phyloP scores from a whole-genome alignment of 64 coral and sea anemone species.

The Dendrophyllia cribrosa region DNA sequence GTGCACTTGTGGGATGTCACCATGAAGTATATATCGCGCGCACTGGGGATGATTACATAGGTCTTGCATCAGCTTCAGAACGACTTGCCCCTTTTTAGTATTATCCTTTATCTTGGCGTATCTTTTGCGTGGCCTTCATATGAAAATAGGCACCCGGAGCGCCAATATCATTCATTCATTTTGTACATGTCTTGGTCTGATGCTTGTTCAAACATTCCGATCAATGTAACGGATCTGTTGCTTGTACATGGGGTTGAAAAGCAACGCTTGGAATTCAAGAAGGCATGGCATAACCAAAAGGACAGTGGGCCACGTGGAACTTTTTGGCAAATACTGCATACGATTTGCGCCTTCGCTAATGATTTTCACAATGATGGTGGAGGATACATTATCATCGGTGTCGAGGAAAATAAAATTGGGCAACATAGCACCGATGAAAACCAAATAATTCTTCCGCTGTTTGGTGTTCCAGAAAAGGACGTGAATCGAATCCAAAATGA shows the following conservation, averaged over 20 bases:
- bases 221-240: conserved; percentile 55
- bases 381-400: conserved; percentile 72
- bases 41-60: too few species aligned
- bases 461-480: conserved; percentile 25
- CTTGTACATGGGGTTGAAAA: conserved; percentile 81
- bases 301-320: conserved; percentile 47
- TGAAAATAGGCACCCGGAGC: too few species aligned
- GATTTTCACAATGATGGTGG: conserved; percentile 76
- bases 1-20: too few species aligned
- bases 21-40: too few species aligned
- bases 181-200: too few species aligned
- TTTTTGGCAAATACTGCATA: conserved; percentile 69
- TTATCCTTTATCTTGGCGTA: too few species aligned
- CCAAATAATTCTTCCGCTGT: conserved; percentile 50
- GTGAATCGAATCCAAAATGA: conserved; percentile 65
- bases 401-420: conserved; percentile 57
- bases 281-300: conserved; percentile 67
- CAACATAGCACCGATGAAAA: conserved; percentile 3
- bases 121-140: too few species aligned
- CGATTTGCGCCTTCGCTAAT: conserved; percentile 74
- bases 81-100: too few species aligned
- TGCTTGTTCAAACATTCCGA: conserved; percentile 47
- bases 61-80: too few species aligned
- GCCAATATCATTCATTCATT: too few species aligned
- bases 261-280: conserved; percentile 66